phyloP scores from a whole-genome alignment of 1,140 invertebrate genomes.

The Drosophila chauvacae region DNA sequence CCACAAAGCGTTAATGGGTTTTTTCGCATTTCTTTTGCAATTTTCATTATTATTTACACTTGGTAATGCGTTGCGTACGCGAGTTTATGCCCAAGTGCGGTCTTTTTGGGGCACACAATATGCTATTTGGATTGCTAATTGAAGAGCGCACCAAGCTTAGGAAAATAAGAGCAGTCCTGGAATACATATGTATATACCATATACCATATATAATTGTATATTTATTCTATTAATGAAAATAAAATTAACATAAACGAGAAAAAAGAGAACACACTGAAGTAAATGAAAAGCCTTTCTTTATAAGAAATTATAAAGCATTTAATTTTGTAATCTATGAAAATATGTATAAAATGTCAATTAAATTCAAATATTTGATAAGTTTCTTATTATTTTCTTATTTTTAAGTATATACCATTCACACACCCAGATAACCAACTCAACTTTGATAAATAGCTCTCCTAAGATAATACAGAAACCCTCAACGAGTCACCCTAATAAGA shows the following conservation, averaged over 20 bases:
- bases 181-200: neutral
- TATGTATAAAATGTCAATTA: neutral
- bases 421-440: neutral
- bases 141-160: neutral
- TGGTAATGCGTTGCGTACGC: constrained; percentile 58
- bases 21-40: constrained; percentile 58
- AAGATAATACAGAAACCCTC: neutral
- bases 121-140: constrained; percentile 19
- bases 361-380: neutral
- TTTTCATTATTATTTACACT: constrained; percentile 77
- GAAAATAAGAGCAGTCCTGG: neutral
- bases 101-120: constrained; percentile 12
- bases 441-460: neutral
- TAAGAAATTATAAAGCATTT: neutral
- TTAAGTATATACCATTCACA: neutral
- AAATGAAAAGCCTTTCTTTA: neutral
- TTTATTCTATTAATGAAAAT: too few species aligned
- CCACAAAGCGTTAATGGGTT: constrained; percentile 80
- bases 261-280: neutral
- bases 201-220: neutral
- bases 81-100: constrained; percentile 33
- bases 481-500: neutral
- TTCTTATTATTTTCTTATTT: neutral
- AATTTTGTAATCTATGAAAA: neutral
- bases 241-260: neutral